Evolutionary conservation across 2,888 invertebrate genomes (phyloP).

Genomic region (Hirtodrosophila duncani): DNA sequence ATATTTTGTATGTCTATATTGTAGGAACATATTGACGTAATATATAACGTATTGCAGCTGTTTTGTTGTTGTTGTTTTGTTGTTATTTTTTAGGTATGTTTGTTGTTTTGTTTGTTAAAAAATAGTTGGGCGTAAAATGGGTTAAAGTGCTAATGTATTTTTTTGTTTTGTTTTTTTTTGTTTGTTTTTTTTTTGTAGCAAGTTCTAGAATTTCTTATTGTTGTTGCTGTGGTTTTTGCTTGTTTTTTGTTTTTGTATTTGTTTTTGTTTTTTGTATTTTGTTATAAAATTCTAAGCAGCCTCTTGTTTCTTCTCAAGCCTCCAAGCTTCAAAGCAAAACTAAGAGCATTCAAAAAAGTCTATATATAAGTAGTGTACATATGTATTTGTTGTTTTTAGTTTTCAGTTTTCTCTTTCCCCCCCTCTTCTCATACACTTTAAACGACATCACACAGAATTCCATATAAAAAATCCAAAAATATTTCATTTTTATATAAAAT

Average conservation of each 20-base stretch:
- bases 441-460: too few species aligned
- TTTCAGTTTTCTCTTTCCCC: too few species aligned
- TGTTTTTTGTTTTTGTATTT: conserved; percentile 21
- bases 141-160: too few species aligned
- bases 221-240: conserved; percentile 4
- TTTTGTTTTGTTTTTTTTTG: background rate
- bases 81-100: conserved; percentile 15
- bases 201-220: too few species aligned
- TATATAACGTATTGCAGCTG: conserved; percentile 78
- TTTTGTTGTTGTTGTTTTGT: conserved; percentile 39
- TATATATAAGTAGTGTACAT: too few species aligned
- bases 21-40: conserved; percentile 79
- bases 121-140: too few species aligned
- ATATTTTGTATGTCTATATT: conserved; percentile 75
- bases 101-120: conserved; percentile 2
- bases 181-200: background rate
- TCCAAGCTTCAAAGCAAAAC: too few species aligned
- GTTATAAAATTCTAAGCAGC: conserved; percentile 31
- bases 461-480: too few species aligned
- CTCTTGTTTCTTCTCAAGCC: conserved; percentile 17
- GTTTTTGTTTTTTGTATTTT: conserved; percentile 11
- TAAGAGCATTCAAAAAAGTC: too few species aligned
- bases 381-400: too few species aligned
- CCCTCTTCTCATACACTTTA: too few species aligned
- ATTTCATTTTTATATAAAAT: too few species aligned